Base-by-base conservation (phyloP, 2,888 invertebrate genomes). In the Anoplius nigerrimus region DNA sequence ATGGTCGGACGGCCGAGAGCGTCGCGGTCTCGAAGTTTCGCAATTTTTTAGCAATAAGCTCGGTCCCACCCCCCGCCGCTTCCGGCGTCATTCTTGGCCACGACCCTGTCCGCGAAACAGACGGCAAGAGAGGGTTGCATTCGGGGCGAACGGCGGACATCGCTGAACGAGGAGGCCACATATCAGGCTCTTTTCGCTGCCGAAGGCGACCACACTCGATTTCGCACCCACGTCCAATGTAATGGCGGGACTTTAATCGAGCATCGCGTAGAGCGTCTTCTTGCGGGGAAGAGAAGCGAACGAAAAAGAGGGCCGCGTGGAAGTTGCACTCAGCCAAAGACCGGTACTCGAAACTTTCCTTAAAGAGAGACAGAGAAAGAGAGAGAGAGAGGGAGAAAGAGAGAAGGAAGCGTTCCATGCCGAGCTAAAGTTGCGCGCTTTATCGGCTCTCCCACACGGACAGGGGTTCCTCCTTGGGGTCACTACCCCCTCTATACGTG, bases 1-100 rank as follows among this genome's bases (percentile, higher is more conserved):
- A 79, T 61, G 69, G 55, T 27, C 48, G 34, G 54, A 59, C 16
- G 5, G 18, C 16, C 48, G 48, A 42, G 42, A 48, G 1, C 71
- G 70, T 59, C 57, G 62, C 57, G 64, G 54, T 72, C 67, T 34
- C 66, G 20, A 79, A 80, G 68, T 78, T 79, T 78, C 46, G 62
- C 68, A 62, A 75, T 80, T 71, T 74, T 72, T 72, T 69, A 53
- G 52, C 22, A 18, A 48, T 52, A 52, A 52, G 15, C 53, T 27
- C 34, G 21, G 63, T 62, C 46, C 52, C 20, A 55, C 46, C 62
- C 52, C 42, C 22, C 34, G 16, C n/a, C 57, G 20, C 57, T 43
- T n/a, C 43, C 42, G 1, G 6, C 11, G 34, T 6, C 6, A 11
- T 8, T 34, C 24, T 24, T 24, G 3, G n/a, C 24, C 24, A 24